phyloP scores from a whole-genome alignment of 2,113 vertebrate species.

The Prunella fulvescens region DNA sequence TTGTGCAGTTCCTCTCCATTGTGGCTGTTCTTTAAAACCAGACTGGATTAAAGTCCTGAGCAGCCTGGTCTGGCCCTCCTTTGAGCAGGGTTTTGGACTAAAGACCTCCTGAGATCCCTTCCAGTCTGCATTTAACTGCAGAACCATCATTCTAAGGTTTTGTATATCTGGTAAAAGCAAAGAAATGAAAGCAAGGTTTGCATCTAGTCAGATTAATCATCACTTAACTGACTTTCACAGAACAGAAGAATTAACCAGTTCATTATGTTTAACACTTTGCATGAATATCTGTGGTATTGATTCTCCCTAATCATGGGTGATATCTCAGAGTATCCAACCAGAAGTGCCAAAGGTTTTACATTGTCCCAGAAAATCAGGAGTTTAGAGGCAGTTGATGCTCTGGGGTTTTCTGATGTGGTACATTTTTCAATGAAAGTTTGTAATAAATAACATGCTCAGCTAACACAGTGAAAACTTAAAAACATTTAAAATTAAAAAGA shows the following conservation, averaged over 20 bases:
- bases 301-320: neutral
- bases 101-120: neutral
- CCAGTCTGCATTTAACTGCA: neutral
- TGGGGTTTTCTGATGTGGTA: neutral
- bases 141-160: neutral
- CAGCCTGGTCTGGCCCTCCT: neutral
- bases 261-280: neutral
- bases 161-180: neutral
- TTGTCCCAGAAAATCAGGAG: neutral
- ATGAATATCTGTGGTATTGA: neutral
- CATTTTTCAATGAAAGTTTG: neutral
- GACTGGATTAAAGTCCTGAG: neutral
- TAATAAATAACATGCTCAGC: neutral
- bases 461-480: neutral
- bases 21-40: neutral
- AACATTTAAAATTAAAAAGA: neutral
- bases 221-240: conserved; percentile 43
- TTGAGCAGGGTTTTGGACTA: neutral
- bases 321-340: neutral
- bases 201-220: conserved; percentile 30
- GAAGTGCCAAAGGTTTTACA: neutral
- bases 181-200: neutral
- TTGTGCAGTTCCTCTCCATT: neutral
- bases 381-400: neutral
- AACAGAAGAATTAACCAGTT: conserved; percentile 31